These are phyloP conservation scores for Psilopsiagon aymara DNA, from an alignment of 2,113 vertebrate species.

Conservation along the genomic window DNA sequence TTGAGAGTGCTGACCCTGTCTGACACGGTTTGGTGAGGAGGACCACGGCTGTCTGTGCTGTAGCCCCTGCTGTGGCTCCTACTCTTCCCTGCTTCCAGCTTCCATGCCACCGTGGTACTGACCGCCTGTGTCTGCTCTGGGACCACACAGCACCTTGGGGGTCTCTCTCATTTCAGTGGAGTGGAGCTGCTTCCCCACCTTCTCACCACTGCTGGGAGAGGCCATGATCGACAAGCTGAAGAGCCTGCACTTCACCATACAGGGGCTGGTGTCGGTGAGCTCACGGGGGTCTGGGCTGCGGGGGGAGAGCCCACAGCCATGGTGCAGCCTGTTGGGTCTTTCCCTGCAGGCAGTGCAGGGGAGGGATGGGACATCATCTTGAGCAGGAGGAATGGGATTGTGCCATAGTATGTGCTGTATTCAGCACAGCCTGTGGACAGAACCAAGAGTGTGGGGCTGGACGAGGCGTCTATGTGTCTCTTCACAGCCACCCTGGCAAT, in stretches of 20 bases:
- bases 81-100: background rate
- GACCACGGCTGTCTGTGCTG: background rate
- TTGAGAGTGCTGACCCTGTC: background rate
- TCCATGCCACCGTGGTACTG: background rate
- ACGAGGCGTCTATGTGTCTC: background rate
- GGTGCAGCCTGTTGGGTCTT: fast-evolving
- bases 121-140: background rate
- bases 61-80: fast-evolving
- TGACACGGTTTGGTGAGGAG: background rate
- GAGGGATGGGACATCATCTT: background rate
- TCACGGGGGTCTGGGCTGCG: fast-evolving
- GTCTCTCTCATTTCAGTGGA: conserved; percentile 79
- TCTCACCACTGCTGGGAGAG: conserved; percentile 81
- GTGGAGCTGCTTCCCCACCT: conserved; percentile 83
- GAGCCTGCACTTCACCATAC: conserved; percentile 81
- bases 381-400: background rate
- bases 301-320: background rate
- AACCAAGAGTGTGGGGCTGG: background rate
- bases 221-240: conserved; percentile 81
- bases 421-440: background rate
- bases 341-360: fast-evolving
- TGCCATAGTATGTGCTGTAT: fast-evolving
- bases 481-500: fast-evolving
- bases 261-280: conserved; percentile 84
- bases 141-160: background rate